phyloP scores from a whole-genome alignment of 2,888 invertebrate species.

The Neuroscelio doddi region DNA sequence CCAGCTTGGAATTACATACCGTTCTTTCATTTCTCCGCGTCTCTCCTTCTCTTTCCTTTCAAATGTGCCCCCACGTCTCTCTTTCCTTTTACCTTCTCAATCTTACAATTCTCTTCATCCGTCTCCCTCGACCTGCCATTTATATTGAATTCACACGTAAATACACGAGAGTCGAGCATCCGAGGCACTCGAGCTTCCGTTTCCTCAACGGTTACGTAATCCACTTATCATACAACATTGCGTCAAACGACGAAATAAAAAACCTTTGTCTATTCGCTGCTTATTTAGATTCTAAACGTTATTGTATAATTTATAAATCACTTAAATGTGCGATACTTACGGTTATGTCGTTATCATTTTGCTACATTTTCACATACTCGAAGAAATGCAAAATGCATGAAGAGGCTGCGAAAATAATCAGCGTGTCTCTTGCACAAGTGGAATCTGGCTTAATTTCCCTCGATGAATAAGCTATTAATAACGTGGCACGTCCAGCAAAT shows the following conservation, averaged over 20 bases:
- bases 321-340: no score
- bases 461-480: slow-evolving; percentile 21
- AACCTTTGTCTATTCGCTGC: no score
- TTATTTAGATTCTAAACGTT: no score
- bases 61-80: slow-evolving; percentile 6
- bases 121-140: neutral
- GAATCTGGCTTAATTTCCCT: slow-evolving; percentile 1
- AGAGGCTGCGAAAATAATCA: no score
- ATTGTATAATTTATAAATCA: no score
- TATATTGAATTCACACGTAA: slow-evolving; percentile 12
- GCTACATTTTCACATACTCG: no score
- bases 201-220: slow-evolving; percentile 10
- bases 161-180: slow-evolving; percentile 11
- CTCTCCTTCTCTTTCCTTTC: slow-evolving; percentile 5
- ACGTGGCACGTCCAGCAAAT: slow-evolving; percentile 11
- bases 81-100: slow-evolving; percentile 3
- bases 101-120: slow-evolving; percentile 8
- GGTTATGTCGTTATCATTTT: no score
- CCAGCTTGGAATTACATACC: slow-evolving; percentile 26
- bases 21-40: slow-evolving; percentile 1
- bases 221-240: slow-evolving; percentile 1
- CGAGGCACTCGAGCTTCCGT: slow-evolving; percentile 10
- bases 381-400: no score
- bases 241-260: neutral
- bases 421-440: no score